Evolutionary conservation across 2,888 invertebrate genomes (phyloP), one percentile per base, ranked within the genome.

Genomic region (Alcis repandata): DNA sequence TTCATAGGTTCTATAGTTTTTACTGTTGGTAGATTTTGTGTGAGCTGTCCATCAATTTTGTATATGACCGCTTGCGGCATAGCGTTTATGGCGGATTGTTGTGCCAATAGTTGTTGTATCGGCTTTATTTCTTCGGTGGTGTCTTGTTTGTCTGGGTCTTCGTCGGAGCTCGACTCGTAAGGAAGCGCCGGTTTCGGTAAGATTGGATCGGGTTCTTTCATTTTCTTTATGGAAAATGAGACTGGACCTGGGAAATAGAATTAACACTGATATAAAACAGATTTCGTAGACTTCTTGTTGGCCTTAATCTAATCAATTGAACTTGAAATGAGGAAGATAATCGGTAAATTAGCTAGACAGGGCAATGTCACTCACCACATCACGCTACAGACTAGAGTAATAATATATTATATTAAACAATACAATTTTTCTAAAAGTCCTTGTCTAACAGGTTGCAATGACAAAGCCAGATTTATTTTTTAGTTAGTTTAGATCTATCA

Each of bases 141-240:
- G n/a, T 74, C 67, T 2, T 74, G 71, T 58, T 82, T 78, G 1
- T 88, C 87, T n/a, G 86, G 72, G 67, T 94, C 95, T 15, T 96
- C 96, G 10, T 96, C 96, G n/a, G 95, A 95, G 70, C 96, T 97
- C 19, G 96, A 96, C 77, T 97, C 97, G 74, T 97, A 94, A 0
- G 97, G 96, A 41, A 98, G 80, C 0, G 97, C 96, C 58, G 96
- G 96, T 83, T 96, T 97, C 3, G 96, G 94, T 1, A 95, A 87
- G 1, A 94, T 91, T 0, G 94, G 90, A 52, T 95, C 95, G 0
- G 95, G 95, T 63, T 97, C 97, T 82, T 97, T 97, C 0, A 95
- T 92, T 82, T 97, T 97, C 79, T 96, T 96, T 45, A 98, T 97
- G 0, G 97, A 98, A 85, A 98, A 98, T 64, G 97, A 96, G 0